phyloP scores from a whole-genome alignment of 2,797 vertebrate genomes.

The Odontamblyopus lacepedii region DNA sequence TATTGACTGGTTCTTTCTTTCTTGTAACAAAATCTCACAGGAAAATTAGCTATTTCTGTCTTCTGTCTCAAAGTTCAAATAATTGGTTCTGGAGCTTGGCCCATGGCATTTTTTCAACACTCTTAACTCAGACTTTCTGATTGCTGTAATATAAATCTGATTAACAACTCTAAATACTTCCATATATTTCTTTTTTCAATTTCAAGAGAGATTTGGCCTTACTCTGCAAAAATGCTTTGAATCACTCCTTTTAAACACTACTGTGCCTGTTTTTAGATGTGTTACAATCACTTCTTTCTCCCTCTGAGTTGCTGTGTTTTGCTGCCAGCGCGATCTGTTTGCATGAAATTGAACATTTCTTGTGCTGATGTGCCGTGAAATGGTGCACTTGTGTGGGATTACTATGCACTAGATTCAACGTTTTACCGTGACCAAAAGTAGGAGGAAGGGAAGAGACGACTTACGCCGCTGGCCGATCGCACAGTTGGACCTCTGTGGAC shows the following conservation, averaged over 20 bases:
- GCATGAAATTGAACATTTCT: slow-evolving; percentile 79
- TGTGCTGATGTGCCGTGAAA: slow-evolving; percentile 78
- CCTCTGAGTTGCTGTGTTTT: slow-evolving; percentile 31
- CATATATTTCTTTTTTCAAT: neutral
- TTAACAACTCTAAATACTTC: neutral
- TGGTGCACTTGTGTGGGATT: slow-evolving; percentile 74
- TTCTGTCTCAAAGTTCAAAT: neutral
- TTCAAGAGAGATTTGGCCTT: neutral
- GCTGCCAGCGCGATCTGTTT: slow-evolving; percentile 49
- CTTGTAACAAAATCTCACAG: neutral
- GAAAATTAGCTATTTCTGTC: neutral
- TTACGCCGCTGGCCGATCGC: slow-evolving; percentile 23
- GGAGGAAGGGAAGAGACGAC: slow-evolving; percentile 20
- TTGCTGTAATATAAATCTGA: slow-evolving; percentile 1
- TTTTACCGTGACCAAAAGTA: slow-evolving; percentile 43
- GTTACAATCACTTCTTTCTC: slow-evolving; percentile 20
- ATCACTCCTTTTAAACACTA: slow-evolving; percentile 5
- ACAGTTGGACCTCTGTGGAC: slow-evolving; percentile 45
- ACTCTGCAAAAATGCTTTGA: slow-evolving; percentile 1
- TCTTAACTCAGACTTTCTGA: neutral
- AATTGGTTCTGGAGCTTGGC: neutral
- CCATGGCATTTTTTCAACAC: neutral
- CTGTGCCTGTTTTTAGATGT: slow-evolving; percentile 20
- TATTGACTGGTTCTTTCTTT: neutral
- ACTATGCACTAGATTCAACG: slow-evolving; percentile 54